Base-by-base conservation (phyloP, 2,888 invertebrate genomes). In the Dryobota labecula region DNA sequence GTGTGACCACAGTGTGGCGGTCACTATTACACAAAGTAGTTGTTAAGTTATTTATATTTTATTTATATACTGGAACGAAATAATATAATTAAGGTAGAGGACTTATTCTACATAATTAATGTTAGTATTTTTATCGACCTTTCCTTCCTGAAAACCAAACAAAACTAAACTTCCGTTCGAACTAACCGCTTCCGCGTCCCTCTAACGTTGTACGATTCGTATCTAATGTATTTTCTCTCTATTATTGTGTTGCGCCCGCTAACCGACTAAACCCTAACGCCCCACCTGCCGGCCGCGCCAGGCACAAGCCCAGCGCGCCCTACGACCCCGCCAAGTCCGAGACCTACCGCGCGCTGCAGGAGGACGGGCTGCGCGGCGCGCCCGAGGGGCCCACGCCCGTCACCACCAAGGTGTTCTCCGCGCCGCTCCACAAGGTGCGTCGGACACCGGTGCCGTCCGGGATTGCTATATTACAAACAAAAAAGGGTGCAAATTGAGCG, bases 301-400 rank as follows among this genome's bases (percentile, higher is more conserved):
- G 97, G 89, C 94, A 95, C 93, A 97, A 97, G 97, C 97, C 97
- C 93, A 97, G 97, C 84, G 94, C 97, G 92, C 97, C 97, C 92
- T 98, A 97, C 96, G 98, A 98, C 96, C 98, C 98, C 86, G 97
- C 98, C 92, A 97, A 98, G 96, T 98, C 98, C 91, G 98, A 98
- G 94, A 98, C 98, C 73, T 98, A 97, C 97, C 98, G 97, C 96
- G 98, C 98, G 89, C 97, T 98, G 81, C 98, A 98, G 94, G 98
- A 98, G 94, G 97, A 97, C 84, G 97, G 97, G 85, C 93, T 96
- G 63, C 97, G 97, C 80, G 97, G 94, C 68, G 95, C 97, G 85
- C 97, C 97, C 78, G 98, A 98, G 94, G 97, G 97, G 87, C 96
- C 97, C 85, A 96, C 96, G 87, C 97, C 98, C 82, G 97, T 97